A percentile compares a stretch with the other conserved stretches of the same genome.
These are phyloP conservation scores for Lithobates pipiens DNA, from an alignment of 2,797 vertebrate species.

Conservation along the genomic window DNA sequence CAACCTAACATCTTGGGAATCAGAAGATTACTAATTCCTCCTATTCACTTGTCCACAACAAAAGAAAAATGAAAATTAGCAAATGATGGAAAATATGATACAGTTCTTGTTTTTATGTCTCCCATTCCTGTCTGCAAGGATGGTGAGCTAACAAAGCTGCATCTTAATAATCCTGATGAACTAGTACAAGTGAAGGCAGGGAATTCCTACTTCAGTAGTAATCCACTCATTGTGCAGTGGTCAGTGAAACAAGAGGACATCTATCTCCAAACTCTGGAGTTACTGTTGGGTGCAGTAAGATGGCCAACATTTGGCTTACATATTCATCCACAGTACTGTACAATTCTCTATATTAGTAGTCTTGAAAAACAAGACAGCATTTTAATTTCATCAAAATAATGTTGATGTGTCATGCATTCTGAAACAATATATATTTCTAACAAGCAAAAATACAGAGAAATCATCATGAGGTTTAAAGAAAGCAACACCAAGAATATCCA, in stretches of 20 bases:
- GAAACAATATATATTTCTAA: slow-evolving; percentile 10
- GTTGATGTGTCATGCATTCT: slow-evolving; percentile 35
- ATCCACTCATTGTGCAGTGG: slow-evolving; percentile 39
- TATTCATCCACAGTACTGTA: slow-evolving; percentile 58
- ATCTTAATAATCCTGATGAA: slow-evolving; percentile 70
- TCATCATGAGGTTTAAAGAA: background rate
- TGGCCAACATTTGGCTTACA: slow-evolving; percentile 56
- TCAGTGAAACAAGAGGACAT: slow-evolving; percentile 27
- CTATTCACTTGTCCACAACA: slow-evolving; percentile 33
- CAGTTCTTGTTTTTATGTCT: slow-evolving; percentile 30
- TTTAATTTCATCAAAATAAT: slow-evolving; percentile 28
- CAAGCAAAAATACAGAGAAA: slow-evolving; percentile 13
- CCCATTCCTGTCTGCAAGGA: slow-evolving; percentile 13
- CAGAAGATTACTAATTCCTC: slow-evolving; percentile 20
- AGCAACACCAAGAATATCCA: background rate
- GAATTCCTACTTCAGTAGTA: slow-evolving; percentile 36
- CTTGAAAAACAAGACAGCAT: slow-evolving; percentile 29
- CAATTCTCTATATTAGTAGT: slow-evolving; percentile 9
- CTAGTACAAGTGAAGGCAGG: slow-evolving; percentile 70
- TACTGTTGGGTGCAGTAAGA: slow-evolving; percentile 39
- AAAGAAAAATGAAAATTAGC: slow-evolving; percentile 34
- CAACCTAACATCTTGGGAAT: slow-evolving; percentile 46
- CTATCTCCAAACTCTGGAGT: slow-evolving; percentile 31
- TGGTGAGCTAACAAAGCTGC: slow-evolving; percentile 68
- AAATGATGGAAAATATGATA: slow-evolving; percentile 41